A percentile compares a stretch with the other conserved stretches of the same genome.
Conservation (phyloP, 2,113 vertebrate genomes). For the Tenebrosternarchus preto region DNA sequence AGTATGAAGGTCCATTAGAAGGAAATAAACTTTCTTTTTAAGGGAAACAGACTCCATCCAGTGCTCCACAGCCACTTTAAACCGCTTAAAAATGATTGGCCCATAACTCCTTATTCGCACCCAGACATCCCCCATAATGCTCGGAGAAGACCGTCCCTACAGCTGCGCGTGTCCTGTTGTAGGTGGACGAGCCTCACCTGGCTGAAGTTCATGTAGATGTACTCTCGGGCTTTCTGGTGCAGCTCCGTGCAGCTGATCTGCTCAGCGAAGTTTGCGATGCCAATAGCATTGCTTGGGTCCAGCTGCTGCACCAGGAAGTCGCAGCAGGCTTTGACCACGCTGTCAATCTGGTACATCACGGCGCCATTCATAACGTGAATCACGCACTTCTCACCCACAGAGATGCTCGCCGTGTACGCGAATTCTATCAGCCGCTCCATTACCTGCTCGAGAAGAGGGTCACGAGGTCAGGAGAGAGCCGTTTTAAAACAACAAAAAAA, state of each 20-base stretch:
- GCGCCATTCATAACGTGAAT: slow-evolving; percentile 93
- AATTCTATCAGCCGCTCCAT: slow-evolving; percentile 92
- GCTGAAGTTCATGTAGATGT: slow-evolving; percentile 94
- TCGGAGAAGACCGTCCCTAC: not conserved
- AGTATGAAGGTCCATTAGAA: not conserved
- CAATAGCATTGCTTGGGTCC: slow-evolving; percentile 95
- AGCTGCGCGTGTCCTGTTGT: not conserved
- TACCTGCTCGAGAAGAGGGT: slow-evolving; percentile 66
- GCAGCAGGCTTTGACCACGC: slow-evolving; percentile 90
- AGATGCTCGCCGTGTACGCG: slow-evolving; percentile 92
- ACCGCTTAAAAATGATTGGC: no score
- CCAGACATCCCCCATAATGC: no score
- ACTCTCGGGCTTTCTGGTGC: slow-evolving; percentile 88
- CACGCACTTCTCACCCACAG: slow-evolving; percentile 92
- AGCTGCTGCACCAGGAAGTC: slow-evolving; percentile 90
- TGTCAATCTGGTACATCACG: slow-evolving; percentile 97
- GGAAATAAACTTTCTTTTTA: not conserved
- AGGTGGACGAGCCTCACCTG: slow-evolving; percentile 73
- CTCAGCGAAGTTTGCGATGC: slow-evolving; percentile 93
- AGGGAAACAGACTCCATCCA: no score
- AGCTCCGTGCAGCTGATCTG: slow-evolving; percentile 88
- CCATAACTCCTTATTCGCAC: no score
- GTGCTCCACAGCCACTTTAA: no score
- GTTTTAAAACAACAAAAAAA: not conserved
- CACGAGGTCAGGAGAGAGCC: not conserved